phyloP scores from a whole-genome alignment of 2,888 invertebrate species.

The Elegia similella region DNA sequence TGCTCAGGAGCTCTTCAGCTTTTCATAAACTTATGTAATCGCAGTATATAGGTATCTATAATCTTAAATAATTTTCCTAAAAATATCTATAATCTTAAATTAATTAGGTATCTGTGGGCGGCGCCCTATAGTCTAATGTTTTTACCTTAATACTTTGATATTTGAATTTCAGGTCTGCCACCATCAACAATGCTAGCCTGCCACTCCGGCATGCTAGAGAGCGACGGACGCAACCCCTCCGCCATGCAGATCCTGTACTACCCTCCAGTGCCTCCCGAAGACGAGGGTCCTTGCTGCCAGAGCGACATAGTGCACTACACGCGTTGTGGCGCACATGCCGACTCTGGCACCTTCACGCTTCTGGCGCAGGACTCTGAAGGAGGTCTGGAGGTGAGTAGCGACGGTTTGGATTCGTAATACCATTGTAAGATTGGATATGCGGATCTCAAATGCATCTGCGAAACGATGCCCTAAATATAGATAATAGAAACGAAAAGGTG shows the following conservation, averaged over 20 bases:
- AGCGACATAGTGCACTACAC: constrained; percentile 66
- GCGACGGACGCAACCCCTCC: constrained; percentile 84
- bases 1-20: too few species aligned
- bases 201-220: constrained; percentile 85
- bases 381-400: constrained; percentile 82
- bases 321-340: constrained; percentile 87
- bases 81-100: too few species aligned
- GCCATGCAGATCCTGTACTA: constrained; percentile 87
- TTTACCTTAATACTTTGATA: not conserved
- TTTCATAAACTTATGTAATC: too few species aligned
- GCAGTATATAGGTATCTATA: too few species aligned
- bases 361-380: constrained; percentile 88
- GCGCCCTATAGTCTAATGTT: too few species aligned
- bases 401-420: not conserved
- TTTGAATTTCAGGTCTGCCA: constrained; percentile 73
- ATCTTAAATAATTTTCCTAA: too few species aligned
- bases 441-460: not conserved
- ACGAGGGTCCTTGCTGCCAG: constrained; percentile 73
- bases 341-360: constrained; percentile 89
- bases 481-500: not conserved
- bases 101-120: too few species aligned
- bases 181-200: constrained; percentile 83
- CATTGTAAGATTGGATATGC: not conserved
- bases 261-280: constrained; percentile 84
- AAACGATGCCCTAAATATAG: not conserved